Evolutionary conservation across 2,888 invertebrate genomes (phyloP), one percentile per base, ranked within the genome.

Genomic region (Gymnocheta viridis): DNA sequence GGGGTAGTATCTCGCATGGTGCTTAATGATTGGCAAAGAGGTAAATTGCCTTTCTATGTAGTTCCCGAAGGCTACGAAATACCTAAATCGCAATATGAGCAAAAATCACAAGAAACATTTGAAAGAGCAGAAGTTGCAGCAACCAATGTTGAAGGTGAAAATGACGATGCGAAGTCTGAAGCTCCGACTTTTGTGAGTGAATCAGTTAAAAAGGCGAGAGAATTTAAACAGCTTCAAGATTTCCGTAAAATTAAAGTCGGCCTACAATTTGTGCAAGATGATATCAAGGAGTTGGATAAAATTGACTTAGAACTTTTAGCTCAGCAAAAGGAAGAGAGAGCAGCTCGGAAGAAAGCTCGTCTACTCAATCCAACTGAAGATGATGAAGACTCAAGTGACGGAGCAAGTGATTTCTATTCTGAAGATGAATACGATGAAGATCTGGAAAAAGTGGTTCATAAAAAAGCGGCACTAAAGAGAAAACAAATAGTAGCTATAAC

Each of bases 11-110:
- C 99, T 0, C 96, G 96, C 91, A 98, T 98, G 96, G 95, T 99
- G 10, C 93, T 99, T 2, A 99, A 99, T 93, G 99, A 99, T 92
- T 99, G 98, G 96, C 99, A 99, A 92, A 94, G 99, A 89, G 99
- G 99, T 5, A 98, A 98, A 92, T 92, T 99, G 72, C 99, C 99
- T 0, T 99, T 97, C 92, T 99, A 97, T 93, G 95, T 97, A 4
- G 94, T 95, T 58, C 99, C 99, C 17, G 96, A 96, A 87, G 96
- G 96, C 2, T 96, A 94, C 92, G 96, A 96, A 91, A 92, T 94
- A 64, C 96, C 96, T 2, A 91, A 94, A 86, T 91, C 93, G n/a
- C 93, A 93, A 85, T 89, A 89, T 14, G 85, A 87, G 27, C 60
- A 86, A 54, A 73, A 67, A 17, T 66, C 47, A 1, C 74, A 78